Evolutionary conservation across 2,797 vertebrate genomes (phyloP), one percentile per base, ranked within the genome.

Genomic region (Enteromius anoplus): DNA sequence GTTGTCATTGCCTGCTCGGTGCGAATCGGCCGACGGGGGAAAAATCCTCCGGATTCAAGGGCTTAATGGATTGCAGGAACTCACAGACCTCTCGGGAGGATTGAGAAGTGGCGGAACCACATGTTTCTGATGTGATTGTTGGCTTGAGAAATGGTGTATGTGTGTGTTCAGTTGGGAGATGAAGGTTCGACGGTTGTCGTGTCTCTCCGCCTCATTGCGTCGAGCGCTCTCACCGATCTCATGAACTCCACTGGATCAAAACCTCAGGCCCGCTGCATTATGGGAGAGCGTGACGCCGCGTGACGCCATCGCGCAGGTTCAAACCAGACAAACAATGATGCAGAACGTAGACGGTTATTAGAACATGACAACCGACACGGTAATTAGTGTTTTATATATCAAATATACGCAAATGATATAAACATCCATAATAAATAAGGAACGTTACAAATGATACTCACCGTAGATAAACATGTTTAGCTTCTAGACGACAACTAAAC

Each of bases 1-100:
- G 97, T 96, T 97, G 97, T 98, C 97, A 99, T 98, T 96, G 97
- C 97, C 97, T 95, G 96, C 94, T 94, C 90, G 93, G 92, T 94
- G 91, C 91, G 94, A 94, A 95, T 94, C 95, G 94, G 94, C 93
- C 92, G 94, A 93, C 93, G 93, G 94, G 93, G 94, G 94, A 94
- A 93, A 94, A 94, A 94, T 94, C 93, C 94, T 95, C 94, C 95
- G 88, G 94, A 94, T 92, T 89, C 89, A 89, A 90, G 84, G 87
- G 81, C 86, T 87, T 86, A 75, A 85, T 90, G 91, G 90, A 88
- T 78, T 80, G 84, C 83, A 88, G 91, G 87, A 86, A 91, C 92
- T 94, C 91, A 95, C 89, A 94, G 87, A 89, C 92, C 92, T 88
- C 88, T 85, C 87, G 82, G 88, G 82, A 88, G 70, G 87, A 90